Percentiles rank a stretch among this genome's conserved stretches.
phyloP scores from a whole-genome alignment of 2,797 vertebrate species.

The Allobates femoralis region DNA sequence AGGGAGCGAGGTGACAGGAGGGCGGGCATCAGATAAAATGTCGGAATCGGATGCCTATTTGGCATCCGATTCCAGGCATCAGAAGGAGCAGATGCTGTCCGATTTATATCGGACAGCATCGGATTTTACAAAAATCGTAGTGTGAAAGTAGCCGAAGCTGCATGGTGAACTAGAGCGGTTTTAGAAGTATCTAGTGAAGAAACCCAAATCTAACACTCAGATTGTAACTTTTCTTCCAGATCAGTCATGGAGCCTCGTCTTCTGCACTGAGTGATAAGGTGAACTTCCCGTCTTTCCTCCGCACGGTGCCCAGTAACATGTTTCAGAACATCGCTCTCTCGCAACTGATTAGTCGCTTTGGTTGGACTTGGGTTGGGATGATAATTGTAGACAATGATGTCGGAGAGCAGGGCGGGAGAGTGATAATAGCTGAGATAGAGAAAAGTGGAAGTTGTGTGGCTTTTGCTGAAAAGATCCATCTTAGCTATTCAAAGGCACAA shows the following conservation, averaged over 20 bases:
- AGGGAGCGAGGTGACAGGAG: too few species aligned
- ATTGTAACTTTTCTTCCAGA: constrained; percentile 10
- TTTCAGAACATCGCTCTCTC: constrained; percentile 45
- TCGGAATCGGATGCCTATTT: too few species aligned
- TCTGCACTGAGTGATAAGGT: constrained; percentile 48
- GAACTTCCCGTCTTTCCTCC: constrained; percentile 49
- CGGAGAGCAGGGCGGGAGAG: constrained; percentile 42
- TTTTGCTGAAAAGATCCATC: constrained; percentile 51
- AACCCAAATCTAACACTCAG: not conserved
- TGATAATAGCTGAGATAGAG: constrained; percentile 41
- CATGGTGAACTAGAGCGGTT: too few species aligned
- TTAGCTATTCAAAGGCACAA: constrained; percentile 34
- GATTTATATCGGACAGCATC: too few species aligned
- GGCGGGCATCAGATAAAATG: too few species aligned
- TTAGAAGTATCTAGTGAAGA: too few species aligned
- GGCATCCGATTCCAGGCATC: too few species aligned
- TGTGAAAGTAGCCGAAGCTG: too few species aligned
- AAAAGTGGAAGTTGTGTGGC: constrained; percentile 45
- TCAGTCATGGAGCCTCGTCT: constrained; percentile 41
- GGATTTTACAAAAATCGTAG: too few species aligned
- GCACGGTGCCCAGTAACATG: constrained; percentile 53
- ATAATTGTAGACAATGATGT: constrained; percentile 54
- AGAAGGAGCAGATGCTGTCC: too few species aligned
- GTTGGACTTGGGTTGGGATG: constrained; percentile 57
- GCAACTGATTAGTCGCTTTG: constrained; percentile 17